Conservation (phyloP, 2,113 vertebrate species). For the Otis tarda region DNA sequence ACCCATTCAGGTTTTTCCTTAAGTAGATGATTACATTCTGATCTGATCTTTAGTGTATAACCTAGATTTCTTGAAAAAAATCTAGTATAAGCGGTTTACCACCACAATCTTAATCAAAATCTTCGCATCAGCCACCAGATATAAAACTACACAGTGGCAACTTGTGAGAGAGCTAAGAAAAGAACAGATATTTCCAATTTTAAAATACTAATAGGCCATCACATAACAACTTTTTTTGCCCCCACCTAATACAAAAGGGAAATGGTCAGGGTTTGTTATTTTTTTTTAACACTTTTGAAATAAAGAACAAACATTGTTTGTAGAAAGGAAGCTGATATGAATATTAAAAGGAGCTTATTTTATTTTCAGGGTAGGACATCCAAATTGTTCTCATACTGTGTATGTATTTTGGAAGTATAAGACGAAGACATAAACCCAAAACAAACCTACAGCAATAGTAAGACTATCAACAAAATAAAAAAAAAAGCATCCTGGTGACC, state of each 20-base stretch:
- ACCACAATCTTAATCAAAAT: neutral
- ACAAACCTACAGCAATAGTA: neutral
- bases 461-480: neutral
- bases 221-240: accelerated
- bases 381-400: neutral
- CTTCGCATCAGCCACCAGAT: neutral
- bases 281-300: neutral
- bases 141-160: neutral
- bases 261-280: neutral
- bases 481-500: neutral
- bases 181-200: neutral
- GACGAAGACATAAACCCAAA: neutral
- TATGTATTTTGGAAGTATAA: neutral
- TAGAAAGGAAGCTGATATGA: neutral
- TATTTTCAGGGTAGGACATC: neutral
- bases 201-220: neutral
- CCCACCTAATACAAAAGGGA: neutral
- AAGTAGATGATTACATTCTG: neutral
- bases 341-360: neutral
- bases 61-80: neutral
- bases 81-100: neutral
- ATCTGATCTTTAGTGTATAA: neutral
- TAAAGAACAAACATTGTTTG: neutral
- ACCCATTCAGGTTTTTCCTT: neutral
- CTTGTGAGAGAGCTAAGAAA: neutral